phyloP scores from a whole-genome alignment of 2,797 vertebrate genomes.

The Cercopithecus neglectus region DNA sequence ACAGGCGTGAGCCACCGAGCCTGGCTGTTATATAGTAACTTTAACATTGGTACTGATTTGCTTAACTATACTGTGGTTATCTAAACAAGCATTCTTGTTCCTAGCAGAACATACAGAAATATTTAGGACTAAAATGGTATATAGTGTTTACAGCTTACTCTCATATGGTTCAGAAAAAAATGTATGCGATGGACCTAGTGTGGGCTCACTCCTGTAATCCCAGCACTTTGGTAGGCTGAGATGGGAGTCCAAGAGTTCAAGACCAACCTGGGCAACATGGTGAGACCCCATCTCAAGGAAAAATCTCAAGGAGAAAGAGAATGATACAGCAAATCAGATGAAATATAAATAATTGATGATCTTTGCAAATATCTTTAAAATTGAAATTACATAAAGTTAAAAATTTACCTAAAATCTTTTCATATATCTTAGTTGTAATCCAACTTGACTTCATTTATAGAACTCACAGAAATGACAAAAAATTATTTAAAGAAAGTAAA shows the following conservation, averaged over 20 bases:
- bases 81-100: background rate
- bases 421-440: background rate
- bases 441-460: background rate
- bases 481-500: slow-evolving; percentile 15
- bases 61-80: background rate
- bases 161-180: background rate
- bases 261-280: background rate
- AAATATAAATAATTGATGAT: slow-evolving; percentile 9
- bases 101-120: background rate
- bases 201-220: background rate
- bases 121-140: background rate
- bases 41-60: background rate
- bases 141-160: background rate
- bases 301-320: background rate
- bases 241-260: background rate
- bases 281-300: background rate
- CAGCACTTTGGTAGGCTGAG: background rate
- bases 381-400: background rate
- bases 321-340: background rate
- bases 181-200: background rate
- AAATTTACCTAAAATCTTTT: background rate
- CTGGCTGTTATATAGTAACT: background rate
- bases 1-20: too few species aligned
- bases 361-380: background rate
- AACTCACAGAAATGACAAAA: background rate